A percentile compares a stretch with the other conserved stretches of the same genome.
phyloP scores from a whole-genome alignment of 1,140 invertebrate genomes.

The Nasonia vitripennis region DNA sequence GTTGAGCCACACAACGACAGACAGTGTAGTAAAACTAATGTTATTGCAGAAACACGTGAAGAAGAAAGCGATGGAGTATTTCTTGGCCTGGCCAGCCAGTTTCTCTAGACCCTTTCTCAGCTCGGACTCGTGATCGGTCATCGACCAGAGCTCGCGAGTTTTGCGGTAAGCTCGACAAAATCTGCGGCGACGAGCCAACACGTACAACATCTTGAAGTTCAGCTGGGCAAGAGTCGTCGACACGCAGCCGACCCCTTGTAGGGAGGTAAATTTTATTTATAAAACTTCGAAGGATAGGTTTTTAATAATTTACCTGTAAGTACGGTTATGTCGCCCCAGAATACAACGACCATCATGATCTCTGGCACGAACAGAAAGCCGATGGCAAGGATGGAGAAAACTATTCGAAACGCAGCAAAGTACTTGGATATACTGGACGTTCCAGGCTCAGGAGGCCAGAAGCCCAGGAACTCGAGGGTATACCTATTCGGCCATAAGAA shows the following conservation, averaged over 20 bases:
- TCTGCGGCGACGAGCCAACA: conserved; percentile 29
- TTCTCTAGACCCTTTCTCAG: conserved; percentile 13
- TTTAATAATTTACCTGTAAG: conserved; percentile 21
- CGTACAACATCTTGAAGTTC: conserved; percentile 55
- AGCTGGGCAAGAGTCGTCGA: conserved; percentile 46
- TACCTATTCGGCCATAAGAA: conserved; percentile 26
- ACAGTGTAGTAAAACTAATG: not conserved
- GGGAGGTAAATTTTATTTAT: not conserved
- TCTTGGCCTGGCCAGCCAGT: conserved; percentile 38
- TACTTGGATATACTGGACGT: conserved; percentile 21
- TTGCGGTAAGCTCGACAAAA: conserved; percentile 35
- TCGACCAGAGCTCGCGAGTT: conserved; percentile 48
- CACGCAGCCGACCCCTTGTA: conserved; percentile 48
- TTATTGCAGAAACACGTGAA: not conserved
- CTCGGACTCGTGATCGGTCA: conserved; percentile 25
- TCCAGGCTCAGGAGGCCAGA: conserved; percentile 26
- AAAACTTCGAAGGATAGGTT: no score
- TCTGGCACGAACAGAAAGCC: conserved; percentile 8
- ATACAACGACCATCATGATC: conserved; percentile 8
- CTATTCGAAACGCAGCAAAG: conserved; percentile 15
- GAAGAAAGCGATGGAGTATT: not conserved
- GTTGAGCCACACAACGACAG: not conserved
- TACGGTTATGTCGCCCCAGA: conserved; percentile 30
- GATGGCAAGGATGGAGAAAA: conserved; percentile 7
- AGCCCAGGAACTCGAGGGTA: not conserved